Conservation (phyloP, 1,140 invertebrate genomes). For the Ptiloglossa arizonensis region DNA sequence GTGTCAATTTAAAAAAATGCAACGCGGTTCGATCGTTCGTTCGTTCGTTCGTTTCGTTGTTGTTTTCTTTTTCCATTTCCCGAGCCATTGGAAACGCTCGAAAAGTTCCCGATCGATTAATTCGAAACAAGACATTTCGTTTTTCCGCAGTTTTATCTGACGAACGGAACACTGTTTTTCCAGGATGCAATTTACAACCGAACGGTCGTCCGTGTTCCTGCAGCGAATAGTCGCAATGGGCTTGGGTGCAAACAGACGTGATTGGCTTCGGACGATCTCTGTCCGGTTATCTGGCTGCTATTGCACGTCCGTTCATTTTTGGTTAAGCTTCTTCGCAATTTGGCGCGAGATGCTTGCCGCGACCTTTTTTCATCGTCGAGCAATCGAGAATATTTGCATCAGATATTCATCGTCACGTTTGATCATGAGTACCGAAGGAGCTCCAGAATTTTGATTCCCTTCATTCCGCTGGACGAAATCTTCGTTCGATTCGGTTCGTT, state of each 20-base stretch:
- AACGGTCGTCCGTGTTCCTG: background rate
- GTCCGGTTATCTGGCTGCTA: background rate
- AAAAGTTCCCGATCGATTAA: constrained; percentile 31
- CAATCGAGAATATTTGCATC: too few species aligned
- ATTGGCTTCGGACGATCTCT: constrained; percentile 3
- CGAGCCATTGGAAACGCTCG: background rate
- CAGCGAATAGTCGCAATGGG: constrained; percentile 1
- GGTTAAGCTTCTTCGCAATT: too few species aligned
- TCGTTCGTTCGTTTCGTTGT: too few species aligned
- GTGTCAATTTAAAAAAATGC: background rate
- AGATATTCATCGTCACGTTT: too few species aligned
- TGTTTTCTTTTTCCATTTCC: background rate
- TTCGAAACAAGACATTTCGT: constrained; percentile 25
- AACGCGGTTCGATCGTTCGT: background rate
- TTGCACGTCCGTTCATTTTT: background rate
- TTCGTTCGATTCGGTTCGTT: too few species aligned
- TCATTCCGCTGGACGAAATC: too few species aligned
- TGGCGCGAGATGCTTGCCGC: too few species aligned
- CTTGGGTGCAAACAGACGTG: background rate
- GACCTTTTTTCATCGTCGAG: too few species aligned
- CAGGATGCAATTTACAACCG: constrained; percentile 29
- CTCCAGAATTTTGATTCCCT: too few species aligned
- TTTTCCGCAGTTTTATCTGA: constrained; percentile 19
- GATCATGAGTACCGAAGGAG: too few species aligned
- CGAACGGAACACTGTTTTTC: constrained; percentile 8